These are phyloP conservation scores for Caenorhabditis parvicauda DNA, from an alignment of 2,888 invertebrate species.

Conservation along the genomic window DNA sequence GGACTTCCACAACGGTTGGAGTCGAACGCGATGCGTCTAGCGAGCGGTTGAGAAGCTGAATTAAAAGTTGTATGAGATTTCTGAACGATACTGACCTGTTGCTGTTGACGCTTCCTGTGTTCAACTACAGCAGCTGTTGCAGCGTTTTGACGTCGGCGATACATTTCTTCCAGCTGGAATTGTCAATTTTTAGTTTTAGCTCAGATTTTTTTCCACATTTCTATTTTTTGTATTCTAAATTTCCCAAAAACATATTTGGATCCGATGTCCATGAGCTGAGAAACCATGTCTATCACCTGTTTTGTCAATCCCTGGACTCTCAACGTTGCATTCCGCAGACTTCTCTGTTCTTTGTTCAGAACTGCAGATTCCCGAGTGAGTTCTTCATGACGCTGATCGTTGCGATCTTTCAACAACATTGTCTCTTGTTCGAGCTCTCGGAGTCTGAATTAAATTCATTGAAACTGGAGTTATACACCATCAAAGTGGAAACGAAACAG, in stretches of 20 bases:
- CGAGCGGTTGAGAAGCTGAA: background rate
- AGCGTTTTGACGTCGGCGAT: constrained; percentile 67
- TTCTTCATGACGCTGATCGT: constrained; percentile 21
- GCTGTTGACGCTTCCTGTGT: constrained; percentile 46
- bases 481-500: too few species aligned
- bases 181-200: background rate
- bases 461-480: too few species aligned
- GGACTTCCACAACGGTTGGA: constrained; percentile 24
- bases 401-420: constrained; percentile 22
- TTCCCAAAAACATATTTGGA: background rate
- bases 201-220: background rate
- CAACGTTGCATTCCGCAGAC: constrained; percentile 80
- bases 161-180: constrained; percentile 82
- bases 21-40: constrained; percentile 4
- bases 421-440: constrained; percentile 39
- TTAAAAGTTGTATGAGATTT: background rate
- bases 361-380: constrained; percentile 21
- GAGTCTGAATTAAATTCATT: too few species aligned
- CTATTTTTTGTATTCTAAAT: background rate
- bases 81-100: constrained; percentile 9
- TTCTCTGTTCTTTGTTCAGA: constrained; percentile 29
- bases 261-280: background rate
- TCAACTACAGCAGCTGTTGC: constrained; percentile 78
- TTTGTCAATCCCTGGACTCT: constrained; percentile 89
- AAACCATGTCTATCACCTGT: constrained; percentile 28